Evolutionary conservation across 2,113 vertebrate species (phyloP), one percentile per base, ranked within the genome.

Genomic region (Melozone crissalis): DNA sequence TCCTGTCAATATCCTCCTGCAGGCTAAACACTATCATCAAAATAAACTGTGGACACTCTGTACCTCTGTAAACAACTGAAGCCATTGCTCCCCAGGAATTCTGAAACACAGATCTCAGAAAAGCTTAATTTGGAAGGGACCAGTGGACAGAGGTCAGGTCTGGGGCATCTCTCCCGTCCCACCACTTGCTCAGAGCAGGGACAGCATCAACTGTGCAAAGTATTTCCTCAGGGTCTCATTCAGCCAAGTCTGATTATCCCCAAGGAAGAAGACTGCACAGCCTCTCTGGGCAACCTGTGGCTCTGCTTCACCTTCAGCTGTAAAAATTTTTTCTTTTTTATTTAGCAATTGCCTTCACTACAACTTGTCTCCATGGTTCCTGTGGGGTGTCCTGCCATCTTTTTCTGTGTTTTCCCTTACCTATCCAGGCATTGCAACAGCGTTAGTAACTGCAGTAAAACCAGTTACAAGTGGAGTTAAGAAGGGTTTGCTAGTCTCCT

Each of bases 261-360:
- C 65, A 39, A 9, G 37, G 28, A 87, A 62, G 35, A 47, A 76
- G 44, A 35, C 13, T 44, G 19, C 23, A 52, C 35, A 31, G 15
- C 31, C 31, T 44, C 37, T 41, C 67, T 2, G 22, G 49, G 46
- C 31, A 66, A 13, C 43, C 8, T n/a, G 7, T 0, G 0, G 35
- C 51, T 67, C 15, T 41, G 13, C 30, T 51, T 82, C 5, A 4
- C 10, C 23, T 37, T 83, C 51, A 55, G 0, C 16, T n/a, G 10
- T 24, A 23, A 77, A 54, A 35, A 21, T n/a, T 43, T 83, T 52
- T 37, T 23, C 7, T 66, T 62, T 66, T 62, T 39, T 51, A 5
- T 39, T 24, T 61, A 63, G 18, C 11, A 37, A 61, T 61, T 87
- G 1, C 8, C 15, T 35, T 68, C 18, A 2, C 23, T 37, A 46